phyloP scores from a whole-genome alignment of 2,113 vertebrate genomes.

The Tichodroma muraria region DNA sequence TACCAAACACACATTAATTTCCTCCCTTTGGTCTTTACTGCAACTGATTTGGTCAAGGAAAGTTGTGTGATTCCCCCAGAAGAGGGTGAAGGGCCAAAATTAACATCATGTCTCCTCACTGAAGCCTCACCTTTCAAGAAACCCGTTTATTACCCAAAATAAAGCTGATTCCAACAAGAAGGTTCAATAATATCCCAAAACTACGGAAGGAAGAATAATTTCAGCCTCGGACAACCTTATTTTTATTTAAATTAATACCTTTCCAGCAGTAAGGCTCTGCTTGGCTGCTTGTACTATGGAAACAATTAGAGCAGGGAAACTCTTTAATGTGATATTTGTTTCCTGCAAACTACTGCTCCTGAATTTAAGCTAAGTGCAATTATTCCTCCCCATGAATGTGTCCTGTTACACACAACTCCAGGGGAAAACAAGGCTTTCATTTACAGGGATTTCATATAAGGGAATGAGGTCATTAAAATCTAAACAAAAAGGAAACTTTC shows the following conservation, averaged over 20 bases:
- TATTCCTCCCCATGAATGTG: background rate
- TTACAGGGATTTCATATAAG: conserved; percentile 12
- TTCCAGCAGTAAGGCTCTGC: background rate
- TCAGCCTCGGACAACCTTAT: background rate
- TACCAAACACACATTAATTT: background rate
- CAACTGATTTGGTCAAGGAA: background rate
- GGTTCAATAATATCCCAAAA: background rate
- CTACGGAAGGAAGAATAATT: background rate
- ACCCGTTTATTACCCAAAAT: background rate
- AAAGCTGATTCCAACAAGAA: background rate
- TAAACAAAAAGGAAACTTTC: conserved; percentile 43
- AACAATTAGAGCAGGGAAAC: background rate
- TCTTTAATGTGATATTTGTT: background rate
- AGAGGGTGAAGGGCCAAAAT: background rate
- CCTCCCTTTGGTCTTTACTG: background rate
- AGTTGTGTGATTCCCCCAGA: background rate
- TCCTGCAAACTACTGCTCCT: background rate
- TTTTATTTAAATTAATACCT: background rate
- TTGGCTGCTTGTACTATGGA: background rate
- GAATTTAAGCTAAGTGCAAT: conserved; percentile 14
- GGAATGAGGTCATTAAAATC: conserved; percentile 54
- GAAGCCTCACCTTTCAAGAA: background rate
- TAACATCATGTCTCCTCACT: accelerated
- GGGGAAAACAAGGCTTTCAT: conserved; percentile 51
- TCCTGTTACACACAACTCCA: background rate